These are phyloP conservation scores for Riparia riparia DNA, from an alignment of 2,113 vertebrate species.

Conservation along the genomic window DNA sequence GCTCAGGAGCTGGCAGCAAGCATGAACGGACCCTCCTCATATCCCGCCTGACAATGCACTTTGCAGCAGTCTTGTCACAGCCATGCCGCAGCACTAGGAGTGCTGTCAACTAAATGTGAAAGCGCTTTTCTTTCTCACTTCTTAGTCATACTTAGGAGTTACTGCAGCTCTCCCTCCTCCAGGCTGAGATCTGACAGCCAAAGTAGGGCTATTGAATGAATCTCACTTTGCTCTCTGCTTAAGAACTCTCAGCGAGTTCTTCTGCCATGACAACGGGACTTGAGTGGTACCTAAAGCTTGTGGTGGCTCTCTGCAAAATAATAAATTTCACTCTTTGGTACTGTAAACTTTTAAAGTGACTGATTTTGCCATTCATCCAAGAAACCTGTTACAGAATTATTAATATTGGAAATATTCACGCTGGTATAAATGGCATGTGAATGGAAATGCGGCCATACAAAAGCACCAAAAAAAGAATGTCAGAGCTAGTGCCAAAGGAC, in stretches of 20 bases:
- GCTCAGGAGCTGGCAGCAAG: not conserved
- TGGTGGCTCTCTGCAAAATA: not conserved
- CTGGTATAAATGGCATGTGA: not conserved
- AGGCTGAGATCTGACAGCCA: not conserved
- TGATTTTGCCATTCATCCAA: not conserved
- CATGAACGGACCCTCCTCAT: fast-evolving
- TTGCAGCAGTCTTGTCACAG: not conserved
- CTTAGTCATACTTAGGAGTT: not conserved
- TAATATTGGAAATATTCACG: not conserved
- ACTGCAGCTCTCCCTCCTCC: not conserved
- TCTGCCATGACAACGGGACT: not conserved
- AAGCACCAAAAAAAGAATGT: not conserved
- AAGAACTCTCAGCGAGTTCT: not conserved
- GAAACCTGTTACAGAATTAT: not conserved
- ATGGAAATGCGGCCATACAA: not conserved
- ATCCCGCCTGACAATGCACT: not conserved
- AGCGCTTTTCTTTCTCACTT: not conserved
- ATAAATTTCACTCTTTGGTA: not conserved
- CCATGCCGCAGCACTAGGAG: not conserved
- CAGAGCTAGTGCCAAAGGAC: not conserved
- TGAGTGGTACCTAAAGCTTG: not conserved
- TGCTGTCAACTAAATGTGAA: not conserved
- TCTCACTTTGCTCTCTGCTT: not conserved
- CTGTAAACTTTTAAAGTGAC: not conserved
- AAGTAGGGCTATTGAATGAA: not conserved